Percentiles rank a stretch among this genome's conserved stretches.
phyloP scores from a whole-genome alignment of 2,797 vertebrate genomes.

The Emydoidea blandingii region DNA sequence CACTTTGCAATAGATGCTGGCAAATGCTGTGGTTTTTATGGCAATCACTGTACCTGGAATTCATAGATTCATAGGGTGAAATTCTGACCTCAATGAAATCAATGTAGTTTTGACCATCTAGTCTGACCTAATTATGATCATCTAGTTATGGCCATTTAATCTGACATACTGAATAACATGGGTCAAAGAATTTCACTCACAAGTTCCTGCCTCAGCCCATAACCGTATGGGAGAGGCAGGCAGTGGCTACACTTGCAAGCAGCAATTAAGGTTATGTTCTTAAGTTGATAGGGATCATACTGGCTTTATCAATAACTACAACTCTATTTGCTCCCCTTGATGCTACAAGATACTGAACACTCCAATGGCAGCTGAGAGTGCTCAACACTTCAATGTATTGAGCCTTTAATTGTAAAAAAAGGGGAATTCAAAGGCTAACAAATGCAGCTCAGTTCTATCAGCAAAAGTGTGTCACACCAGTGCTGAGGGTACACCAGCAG shows the following conservation, averaged over 20 bases:
- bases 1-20: not conserved
- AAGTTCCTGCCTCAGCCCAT: constrained; percentile 23
- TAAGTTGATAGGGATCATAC: constrained; percentile 6
- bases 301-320: constrained; percentile 26
- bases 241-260: not conserved
- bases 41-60: not conserved
- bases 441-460: not conserved
- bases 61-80: not conserved
- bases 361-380: not conserved
- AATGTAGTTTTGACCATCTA: not conserved
- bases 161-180: not conserved
- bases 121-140: not conserved
- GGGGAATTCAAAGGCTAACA: constrained; percentile 5
- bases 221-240: constrained; percentile 10
- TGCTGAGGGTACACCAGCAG: not conserved
- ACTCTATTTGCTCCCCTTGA: not conserved
- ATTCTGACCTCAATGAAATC: not conserved
- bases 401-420: not conserved
- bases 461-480: not conserved
- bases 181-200: constrained; percentile 39
- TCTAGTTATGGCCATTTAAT: not conserved
- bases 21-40: not conserved
- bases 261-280: not conserved
- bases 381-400: not conserved
- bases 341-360: not conserved